A percentile compares a stretch with the other conserved stretches of the same genome.
phyloP scores from a whole-genome alignment of 2,888 invertebrate genomes.

The Spodoptera picta region DNA sequence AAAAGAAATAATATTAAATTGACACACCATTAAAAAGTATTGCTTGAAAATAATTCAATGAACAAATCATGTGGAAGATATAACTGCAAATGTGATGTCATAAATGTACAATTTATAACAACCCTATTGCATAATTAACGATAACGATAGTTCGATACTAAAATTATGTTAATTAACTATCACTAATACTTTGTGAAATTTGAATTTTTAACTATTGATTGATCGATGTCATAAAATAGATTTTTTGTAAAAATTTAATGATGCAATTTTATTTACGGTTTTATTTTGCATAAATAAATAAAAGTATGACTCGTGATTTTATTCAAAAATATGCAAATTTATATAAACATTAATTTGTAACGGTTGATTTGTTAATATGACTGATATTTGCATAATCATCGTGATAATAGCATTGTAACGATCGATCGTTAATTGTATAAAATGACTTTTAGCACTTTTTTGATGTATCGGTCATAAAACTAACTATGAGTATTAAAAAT shows the following conservation, averaged over 20 bases:
- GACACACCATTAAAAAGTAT: slow-evolving; percentile 87
- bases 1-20: slow-evolving; percentile 86
- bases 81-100: slow-evolving; percentile 75
- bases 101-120: slow-evolving; percentile 77
- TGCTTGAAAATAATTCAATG: slow-evolving; percentile 79
- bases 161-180: slow-evolving; percentile 71
- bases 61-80: slow-evolving; percentile 82
- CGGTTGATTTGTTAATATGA: slow-evolving; percentile 87
- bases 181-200: too few relatives aligned
- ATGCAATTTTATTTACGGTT: slow-evolving; percentile 69
- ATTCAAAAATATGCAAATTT: slow-evolving; percentile 83
- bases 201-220: slow-evolving; percentile 66
- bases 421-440: slow-evolving; percentile 68
- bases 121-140: slow-evolving; percentile 82
- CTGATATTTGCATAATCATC: slow-evolving; percentile 82
- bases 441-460: slow-evolving; percentile 82
- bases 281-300: slow-evolving; percentile 65
- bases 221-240: slow-evolving; percentile 83
- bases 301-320: slow-evolving; percentile 81
- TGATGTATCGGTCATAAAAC: slow-evolving; percentile 81
- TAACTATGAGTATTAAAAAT: slow-evolving; percentile 70
- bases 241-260: slow-evolving; percentile 73
- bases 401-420: slow-evolving; percentile 64
- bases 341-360: slow-evolving; percentile 87
- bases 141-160: slow-evolving; percentile 49